Percentiles rank a stretch among this genome's conserved stretches.
Evolutionary conservation across 2,797 vertebrate genomes (phyloP).

Genomic region (Denticeps clupeoides): DNA sequence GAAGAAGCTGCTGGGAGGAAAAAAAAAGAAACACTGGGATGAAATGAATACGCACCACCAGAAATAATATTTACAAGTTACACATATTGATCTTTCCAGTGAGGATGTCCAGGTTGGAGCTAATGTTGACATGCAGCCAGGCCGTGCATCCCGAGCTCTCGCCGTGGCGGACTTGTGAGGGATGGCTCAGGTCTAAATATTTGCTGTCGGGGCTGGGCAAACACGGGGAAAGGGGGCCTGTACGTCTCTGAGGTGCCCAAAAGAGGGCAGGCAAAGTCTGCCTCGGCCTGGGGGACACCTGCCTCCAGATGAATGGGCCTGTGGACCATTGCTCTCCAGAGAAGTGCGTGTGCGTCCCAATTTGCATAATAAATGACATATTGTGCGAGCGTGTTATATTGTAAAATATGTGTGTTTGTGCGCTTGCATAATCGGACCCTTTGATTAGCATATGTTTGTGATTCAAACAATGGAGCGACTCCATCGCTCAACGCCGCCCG

Average conservation of each 20-base stretch:
- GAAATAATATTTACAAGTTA: slow-evolving; percentile 22
- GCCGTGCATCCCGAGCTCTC: neutral
- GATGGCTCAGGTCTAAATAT: slow-evolving; percentile 30
- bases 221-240: neutral
- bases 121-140: slow-evolving; percentile 20
- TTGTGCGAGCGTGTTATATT: neutral
- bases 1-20: neutral
- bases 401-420: slow-evolving; percentile 2
- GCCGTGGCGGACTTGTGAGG: slow-evolving; percentile 8
- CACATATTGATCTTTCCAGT: slow-evolving; percentile 8
- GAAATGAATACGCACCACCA: slow-evolving; percentile 12
- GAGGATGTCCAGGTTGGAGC: neutral
- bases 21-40: neutral
- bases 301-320: neutral
- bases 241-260: slow-evolving; percentile 11
- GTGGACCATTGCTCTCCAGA: neutral
- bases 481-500: too few species aligned
- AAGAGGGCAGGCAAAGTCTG: slow-evolving; percentile 13
- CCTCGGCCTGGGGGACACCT: neutral
- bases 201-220: slow-evolving; percentile 18
- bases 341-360: neutral
- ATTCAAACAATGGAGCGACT: neutral
- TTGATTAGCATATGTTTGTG: neutral
- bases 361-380: neutral
- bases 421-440: neutral